Conservation (phyloP, 2,888 invertebrate genomes). For the Entomobrya proxima region DNA sequence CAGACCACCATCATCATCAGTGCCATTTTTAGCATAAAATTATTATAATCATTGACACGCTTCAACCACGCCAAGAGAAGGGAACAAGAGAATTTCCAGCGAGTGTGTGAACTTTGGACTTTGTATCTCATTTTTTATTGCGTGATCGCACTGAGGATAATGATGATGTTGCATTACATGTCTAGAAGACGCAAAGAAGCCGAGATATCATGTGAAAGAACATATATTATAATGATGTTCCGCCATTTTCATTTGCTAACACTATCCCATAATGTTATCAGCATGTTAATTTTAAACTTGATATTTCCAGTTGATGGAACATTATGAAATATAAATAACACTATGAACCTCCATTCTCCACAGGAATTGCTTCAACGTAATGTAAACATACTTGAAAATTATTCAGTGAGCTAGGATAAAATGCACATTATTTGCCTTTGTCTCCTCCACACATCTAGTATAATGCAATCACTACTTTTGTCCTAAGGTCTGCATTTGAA, state of each 20-base stretch:
- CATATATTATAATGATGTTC: background rate
- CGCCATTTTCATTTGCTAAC: background rate
- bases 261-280: background rate
- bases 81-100: background rate
- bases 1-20: background rate
- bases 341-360: too few relatives aligned
- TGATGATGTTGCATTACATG: background rate
- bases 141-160: background rate
- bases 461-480: too few relatives aligned
- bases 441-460: too few relatives aligned
- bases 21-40: constrained; percentile 15
- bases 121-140: constrained; percentile 8
- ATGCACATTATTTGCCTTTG: too few relatives aligned
- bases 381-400: too few relatives aligned
- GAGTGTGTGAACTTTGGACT: constrained; percentile 48
- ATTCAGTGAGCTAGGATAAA: too few relatives aligned
- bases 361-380: too few relatives aligned
- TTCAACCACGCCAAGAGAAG: background rate
- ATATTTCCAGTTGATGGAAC: constrained; percentile 18
- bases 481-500: too few relatives aligned
- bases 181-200: background rate
- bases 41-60: background rate
- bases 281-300: constrained; percentile 10
- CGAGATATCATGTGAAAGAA: background rate
- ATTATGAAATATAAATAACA: background rate